phyloP scores from a whole-genome alignment of 2,888 invertebrate genomes.

The Eupithecia tripunctaria region DNA sequence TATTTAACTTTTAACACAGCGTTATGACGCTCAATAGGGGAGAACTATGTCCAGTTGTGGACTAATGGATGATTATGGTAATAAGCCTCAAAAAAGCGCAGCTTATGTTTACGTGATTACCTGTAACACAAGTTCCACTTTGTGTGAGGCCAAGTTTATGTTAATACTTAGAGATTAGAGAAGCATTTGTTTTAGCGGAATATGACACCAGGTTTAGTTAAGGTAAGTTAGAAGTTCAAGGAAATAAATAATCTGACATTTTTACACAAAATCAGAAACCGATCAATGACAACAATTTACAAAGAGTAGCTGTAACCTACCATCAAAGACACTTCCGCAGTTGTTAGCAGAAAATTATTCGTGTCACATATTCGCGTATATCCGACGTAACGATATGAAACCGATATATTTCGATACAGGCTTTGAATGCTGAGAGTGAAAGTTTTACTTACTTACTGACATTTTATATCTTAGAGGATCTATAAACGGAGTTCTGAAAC shows the following conservation, averaged over 20 bases:
- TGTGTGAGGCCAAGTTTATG: too few relatives aligned
- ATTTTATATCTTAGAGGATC: conserved; percentile 5
- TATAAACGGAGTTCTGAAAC: background rate
- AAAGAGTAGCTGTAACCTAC: conserved; percentile 12
- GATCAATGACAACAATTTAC: conserved; percentile 11
- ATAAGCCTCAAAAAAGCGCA: too few relatives aligned
- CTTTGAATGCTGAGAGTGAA: conserved; percentile 12
- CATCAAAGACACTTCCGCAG: conserved; percentile 18
- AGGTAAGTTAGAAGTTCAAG: background rate
- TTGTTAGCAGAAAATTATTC: conserved; percentile 34
- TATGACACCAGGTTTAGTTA: too few relatives aligned
- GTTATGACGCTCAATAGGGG: too few relatives aligned
- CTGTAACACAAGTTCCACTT: too few relatives aligned
- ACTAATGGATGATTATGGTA: too few relatives aligned
- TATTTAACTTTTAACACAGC: too few relatives aligned
- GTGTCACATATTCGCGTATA: conserved; percentile 35
- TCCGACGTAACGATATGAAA: conserved; percentile 35
- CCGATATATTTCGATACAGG: conserved; percentile 27
- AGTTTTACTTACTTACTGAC: background rate
- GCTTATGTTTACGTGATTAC: too few relatives aligned
- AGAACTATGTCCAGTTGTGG: too few relatives aligned
- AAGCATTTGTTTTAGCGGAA: too few relatives aligned
- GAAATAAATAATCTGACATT: background rate
- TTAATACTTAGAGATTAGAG: too few relatives aligned
- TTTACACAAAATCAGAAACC: background rate